Base-by-base conservation (phyloP, 2,888 invertebrate genomes). In the Metalampra italica region DNA sequence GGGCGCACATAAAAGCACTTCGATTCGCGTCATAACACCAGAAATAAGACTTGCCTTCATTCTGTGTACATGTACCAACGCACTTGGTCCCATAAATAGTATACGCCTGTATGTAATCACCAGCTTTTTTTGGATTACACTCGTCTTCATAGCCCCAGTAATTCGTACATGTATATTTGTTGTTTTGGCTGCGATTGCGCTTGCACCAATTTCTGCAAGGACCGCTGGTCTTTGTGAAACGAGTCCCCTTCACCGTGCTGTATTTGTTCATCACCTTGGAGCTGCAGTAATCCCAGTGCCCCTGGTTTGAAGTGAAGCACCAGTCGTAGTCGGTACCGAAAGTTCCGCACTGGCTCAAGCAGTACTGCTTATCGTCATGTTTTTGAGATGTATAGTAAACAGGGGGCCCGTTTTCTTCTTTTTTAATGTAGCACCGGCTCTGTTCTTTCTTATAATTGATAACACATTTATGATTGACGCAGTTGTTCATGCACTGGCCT, bases 271-370 rank as follows among this genome's bases (percentile, higher is more conserved):
- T 30, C 9, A 8, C n/a, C 7, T 29, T 41, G 7, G 47, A 30
- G 37, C 38, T 47, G 45, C 50, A 50, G 41, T 45, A 50, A 22
- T 50, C 50, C 47, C 47, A 50, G 9, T 29, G 12, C 1, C 4
- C 1, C 7, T 47, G 29, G 12, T 50, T 22, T 4, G 44, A 32
- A 0, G 43, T 43, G 29, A 29, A 45, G 30, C 50, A 50, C 50
- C 50, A 50, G 11, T 47, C 41, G 44, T 47, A 47, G n/a, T 15
- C 3, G 8, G 36, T 37, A 4, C 44, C 47, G 12, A 44, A 47
- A n/a, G 29, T 36, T 0, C 41, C 50, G 13, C 50, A 50, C 9
- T 44, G 22, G 32, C 47, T 47, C 14, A 40, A 8, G 36, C 50
- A 50, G 5, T 12, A 8, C 2, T 45, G 29, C 13, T 13, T 9